Evolutionary conservation across 2,888 invertebrate genomes (phyloP).

Genomic region (Onchidella celtica): DNA sequence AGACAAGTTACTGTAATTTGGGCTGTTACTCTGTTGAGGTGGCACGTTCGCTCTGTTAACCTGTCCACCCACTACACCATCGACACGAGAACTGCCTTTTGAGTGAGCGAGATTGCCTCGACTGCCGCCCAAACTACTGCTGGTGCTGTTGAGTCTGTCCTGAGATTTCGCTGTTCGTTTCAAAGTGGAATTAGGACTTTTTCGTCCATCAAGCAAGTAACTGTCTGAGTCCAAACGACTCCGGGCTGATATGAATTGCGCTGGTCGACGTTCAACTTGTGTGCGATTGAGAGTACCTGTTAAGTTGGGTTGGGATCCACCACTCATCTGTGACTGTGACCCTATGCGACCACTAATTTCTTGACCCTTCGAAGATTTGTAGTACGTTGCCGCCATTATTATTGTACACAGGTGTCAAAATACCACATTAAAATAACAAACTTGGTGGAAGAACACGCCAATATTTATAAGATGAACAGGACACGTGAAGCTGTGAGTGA

Average conservation of each 20-base stretch:
- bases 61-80: not conserved
- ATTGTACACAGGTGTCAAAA: not conserved
- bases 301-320: constrained; percentile 42
- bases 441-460: not conserved
- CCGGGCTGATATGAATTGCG: constrained; percentile 43
- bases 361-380: constrained; percentile 4
- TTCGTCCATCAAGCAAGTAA: not conserved
- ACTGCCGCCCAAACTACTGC: constrained; percentile 29
- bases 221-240: constrained; percentile 39
- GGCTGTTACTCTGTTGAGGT: not conserved
- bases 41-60: not conserved
- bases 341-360: constrained; percentile 34
- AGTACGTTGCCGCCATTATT: constrained; percentile 25
- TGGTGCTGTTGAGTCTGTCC: constrained; percentile 43
- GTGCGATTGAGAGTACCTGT: constrained; percentile 41
- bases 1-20: constrained; percentile 21
- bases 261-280: constrained; percentile 41
- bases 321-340: constrained; percentile 5
- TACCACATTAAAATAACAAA: too few relatives aligned
- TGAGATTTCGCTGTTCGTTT: constrained; percentile 43
- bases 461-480: not conserved
- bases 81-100: not conserved
- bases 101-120: constrained; percentile 26
- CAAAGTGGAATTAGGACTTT: constrained; percentile 26
- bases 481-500: not conserved